Evolutionary conservation across 2,113 vertebrate species (phyloP).

Genomic region (Empidonax traillii): DNA sequence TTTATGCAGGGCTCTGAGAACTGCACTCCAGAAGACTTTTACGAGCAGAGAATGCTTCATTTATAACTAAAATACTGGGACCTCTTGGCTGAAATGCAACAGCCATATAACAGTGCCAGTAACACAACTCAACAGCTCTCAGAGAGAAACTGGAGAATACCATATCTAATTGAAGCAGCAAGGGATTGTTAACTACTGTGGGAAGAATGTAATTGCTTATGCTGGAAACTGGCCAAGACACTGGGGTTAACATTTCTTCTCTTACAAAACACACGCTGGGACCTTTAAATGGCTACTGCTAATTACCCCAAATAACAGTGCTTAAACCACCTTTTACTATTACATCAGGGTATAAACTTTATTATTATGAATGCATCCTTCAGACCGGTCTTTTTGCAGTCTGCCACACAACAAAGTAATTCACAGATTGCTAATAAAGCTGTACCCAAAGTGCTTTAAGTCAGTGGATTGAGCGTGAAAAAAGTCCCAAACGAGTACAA

Average conservation of each 20-base stretch:
- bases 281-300: not conserved
- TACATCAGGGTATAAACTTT: not conserved
- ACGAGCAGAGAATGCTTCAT: conserved; percentile 50
- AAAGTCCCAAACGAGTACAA: not conserved
- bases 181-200: conserved; percentile 39
- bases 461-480: not conserved
- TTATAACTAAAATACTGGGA: conserved; percentile 55
- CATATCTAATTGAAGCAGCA: conserved; percentile 25
- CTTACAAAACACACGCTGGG: not conserved
- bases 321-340: not conserved
- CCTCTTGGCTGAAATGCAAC: not conserved
- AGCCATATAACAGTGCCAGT: not conserved
- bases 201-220: conserved; percentile 44
- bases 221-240: conserved; percentile 28
- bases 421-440: not conserved
- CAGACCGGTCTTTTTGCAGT: not conserved
- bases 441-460: not conserved
- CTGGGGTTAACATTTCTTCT: conserved; percentile 22
- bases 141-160: conserved; percentile 18
- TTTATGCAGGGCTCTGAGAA: conserved; percentile 42
- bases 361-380: not conserved
- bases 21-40: conserved; percentile 13
- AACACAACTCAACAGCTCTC: conserved; percentile 7
- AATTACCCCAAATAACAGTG: conserved; percentile 16
- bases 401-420: not conserved